phyloP scores from a whole-genome alignment of 2,888 invertebrate species.

The Drosophila mettleri region DNA sequence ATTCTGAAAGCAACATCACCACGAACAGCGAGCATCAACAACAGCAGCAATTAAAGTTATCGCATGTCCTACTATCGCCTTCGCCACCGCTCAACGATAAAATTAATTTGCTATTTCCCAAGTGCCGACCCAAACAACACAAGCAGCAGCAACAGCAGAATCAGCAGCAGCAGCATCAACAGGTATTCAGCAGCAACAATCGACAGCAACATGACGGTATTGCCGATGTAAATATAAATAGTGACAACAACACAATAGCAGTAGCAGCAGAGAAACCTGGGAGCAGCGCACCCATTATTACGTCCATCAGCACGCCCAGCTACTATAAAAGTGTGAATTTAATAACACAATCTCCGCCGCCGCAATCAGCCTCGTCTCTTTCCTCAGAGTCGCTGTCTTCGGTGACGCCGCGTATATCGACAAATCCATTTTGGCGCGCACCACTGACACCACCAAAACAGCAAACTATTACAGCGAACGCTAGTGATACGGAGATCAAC shows the following conservation, averaged over 20 bases:
- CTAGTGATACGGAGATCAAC: constrained; percentile 30
- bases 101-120: constrained; percentile 94
- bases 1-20: constrained; percentile 47
- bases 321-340: constrained; percentile 80
- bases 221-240: constrained; percentile 56
- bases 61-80: constrained; percentile 85
- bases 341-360: constrained; percentile 83
- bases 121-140: constrained; percentile 90
- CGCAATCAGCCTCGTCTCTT: constrained; percentile 83
- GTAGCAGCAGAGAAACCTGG: constrained; percentile 42
- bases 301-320: constrained; percentile 54
- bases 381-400: constrained; percentile 85
- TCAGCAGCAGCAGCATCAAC: constrained; percentile 40
- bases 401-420: constrained; percentile 84
- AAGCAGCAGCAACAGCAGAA: constrained; percentile 42
- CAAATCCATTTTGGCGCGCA: constrained; percentile 84
- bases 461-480: constrained; percentile 15
- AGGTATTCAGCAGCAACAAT: constrained; percentile 25
- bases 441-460: constrained; percentile 65
- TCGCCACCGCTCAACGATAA: constrained; percentile 88
- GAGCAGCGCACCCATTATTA: constrained; percentile 28
- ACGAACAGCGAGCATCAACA: constrained; percentile 54
- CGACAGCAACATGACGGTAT: constrained; percentile 51
- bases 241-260: constrained; percentile 38
- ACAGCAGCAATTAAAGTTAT: constrained; percentile 66